Evolutionary conservation across 2,888 invertebrate species (phyloP), one percentile per base, ranked within the genome.

Genomic region (Lochmaea capreae): DNA sequence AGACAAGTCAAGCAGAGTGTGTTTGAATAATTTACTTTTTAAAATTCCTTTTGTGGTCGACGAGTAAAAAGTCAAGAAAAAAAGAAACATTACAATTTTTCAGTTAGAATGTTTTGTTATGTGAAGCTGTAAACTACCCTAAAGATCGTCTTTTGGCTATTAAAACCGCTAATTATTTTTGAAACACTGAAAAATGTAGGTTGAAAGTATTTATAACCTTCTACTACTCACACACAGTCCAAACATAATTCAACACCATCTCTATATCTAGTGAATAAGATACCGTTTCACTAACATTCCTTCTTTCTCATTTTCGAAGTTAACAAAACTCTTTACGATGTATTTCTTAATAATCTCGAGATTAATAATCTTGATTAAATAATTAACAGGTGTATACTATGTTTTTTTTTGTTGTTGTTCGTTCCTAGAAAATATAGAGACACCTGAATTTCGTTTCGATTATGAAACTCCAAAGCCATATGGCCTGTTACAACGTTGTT

Each of bases 21-120:
- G 61, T 58, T 63, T 77, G 75, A 73, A 77, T 77, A 75, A 77
- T 77, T 77, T 69, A 75, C 71, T 54, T 67, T n/a, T 73, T 73
- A 75, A 77, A 73, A 74, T 75, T 75, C 75, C 77, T 75, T 77
- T 77, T 77, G 77, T 77, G 77, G 77, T 77, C 67, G 66, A 61
- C 70, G 11, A 11, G 43, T 54, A 65, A 61, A 57, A 72, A 71
- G 69, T 68, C 63, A 72, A 72, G 69, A 75, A 75, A 75, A 77
- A 75, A 77, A 72, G 72, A 75, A 72, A 75, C 68, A 74, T 57
- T 68, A 67, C 63, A 68, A 68, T 65, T 73, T n/a, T 67, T 52
- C 73, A 65, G 54, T 54, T n/a, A n/a, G n/a, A n/a, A n/a, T n/a
- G n/a, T n/a, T n/a, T n/a, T n/a, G n/a, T n/a, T 54, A 16, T 9